Percentiles rank a stretch among this genome's conserved stretches.
phyloP scores from a whole-genome alignment of 2,113 vertebrate species.

The Mesitornis unicolor region DNA sequence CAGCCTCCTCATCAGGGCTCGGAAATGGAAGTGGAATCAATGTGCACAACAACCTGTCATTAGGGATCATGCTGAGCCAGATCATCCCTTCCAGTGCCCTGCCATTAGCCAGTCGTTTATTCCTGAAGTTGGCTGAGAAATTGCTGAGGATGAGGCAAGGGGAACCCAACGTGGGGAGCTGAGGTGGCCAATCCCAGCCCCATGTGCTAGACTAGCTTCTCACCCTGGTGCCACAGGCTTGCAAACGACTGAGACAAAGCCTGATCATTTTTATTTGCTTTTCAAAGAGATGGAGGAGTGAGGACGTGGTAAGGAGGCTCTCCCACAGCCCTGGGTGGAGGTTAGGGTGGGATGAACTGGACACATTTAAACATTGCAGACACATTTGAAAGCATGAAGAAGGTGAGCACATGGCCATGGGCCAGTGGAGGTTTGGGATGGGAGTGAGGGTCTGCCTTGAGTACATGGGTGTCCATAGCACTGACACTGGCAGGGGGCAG shows the following conservation, averaged over 20 bases:
- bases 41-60: background rate
- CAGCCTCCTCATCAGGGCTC: background rate
- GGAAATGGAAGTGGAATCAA: background rate
- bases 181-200: background rate
- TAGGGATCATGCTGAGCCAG: background rate
- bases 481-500: background rate
- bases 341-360: background rate
- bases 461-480: accelerated
- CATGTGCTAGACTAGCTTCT: background rate
- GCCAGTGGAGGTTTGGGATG: background rate
- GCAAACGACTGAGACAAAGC: background rate
- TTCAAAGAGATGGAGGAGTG: background rate
- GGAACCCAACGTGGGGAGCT: background rate
- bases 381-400: background rate
- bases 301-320: background rate
- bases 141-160: background rate
- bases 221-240: background rate
- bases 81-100: background rate
- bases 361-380: background rate
- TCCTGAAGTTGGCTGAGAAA: background rate
- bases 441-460: background rate
- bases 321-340: background rate
- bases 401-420: accelerated
- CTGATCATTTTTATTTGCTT: accelerated
- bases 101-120: background rate